A percentile compares a stretch with the other conserved stretches of the same genome.
Evolutionary conservation across 2,113 vertebrate species (phyloP).

Genomic region (Ibidorhyncha struthersii): DNA sequence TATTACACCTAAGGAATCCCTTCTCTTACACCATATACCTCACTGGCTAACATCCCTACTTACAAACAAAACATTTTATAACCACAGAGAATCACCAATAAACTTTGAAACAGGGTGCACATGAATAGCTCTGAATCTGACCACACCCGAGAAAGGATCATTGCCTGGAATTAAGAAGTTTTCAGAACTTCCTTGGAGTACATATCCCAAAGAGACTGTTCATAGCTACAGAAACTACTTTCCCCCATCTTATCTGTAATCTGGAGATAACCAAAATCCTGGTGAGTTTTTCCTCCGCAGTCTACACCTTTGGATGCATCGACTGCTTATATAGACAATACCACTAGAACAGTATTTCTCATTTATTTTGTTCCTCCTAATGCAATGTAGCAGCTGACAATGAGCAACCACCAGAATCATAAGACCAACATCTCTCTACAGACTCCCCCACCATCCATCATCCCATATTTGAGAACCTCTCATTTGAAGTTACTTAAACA

Average conservation of each 20-base stretch:
- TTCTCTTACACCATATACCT: background rate
- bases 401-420: background rate
- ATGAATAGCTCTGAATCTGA: background rate
- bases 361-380: background rate
- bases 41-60: background rate
- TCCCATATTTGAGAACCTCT: background rate
- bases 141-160: background rate
- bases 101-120: background rate
- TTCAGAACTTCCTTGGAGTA: background rate
- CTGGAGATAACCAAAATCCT: background rate
- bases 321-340: background rate
- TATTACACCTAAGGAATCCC: background rate
- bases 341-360: background rate
- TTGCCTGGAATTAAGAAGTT: background rate
- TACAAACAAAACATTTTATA: background rate
- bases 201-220: background rate
- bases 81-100: background rate
- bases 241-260: background rate
- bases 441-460: background rate
- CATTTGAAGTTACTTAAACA: background rate
- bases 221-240: background rate
- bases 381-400: background rate
- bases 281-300: background rate
- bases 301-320: background rate
- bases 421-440: background rate